These are phyloP conservation scores for Drosophila ananassae DNA, from an alignment of 1,140 invertebrate species.

Conservation along the genomic window DNA sequence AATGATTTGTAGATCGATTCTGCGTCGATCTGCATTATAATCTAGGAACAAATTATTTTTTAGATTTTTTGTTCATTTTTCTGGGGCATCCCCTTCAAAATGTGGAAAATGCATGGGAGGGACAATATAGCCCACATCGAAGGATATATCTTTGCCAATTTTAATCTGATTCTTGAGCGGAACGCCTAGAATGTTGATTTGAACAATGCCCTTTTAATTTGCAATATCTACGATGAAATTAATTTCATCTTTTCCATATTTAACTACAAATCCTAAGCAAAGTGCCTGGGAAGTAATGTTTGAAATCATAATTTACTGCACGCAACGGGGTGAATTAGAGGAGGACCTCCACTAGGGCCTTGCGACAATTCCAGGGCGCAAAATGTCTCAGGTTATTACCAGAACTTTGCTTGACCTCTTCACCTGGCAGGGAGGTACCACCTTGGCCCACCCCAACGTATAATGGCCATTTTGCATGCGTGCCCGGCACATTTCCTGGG, in stretches of 20 bases:
- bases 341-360: conserved; percentile 21
- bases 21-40: too few relatives aligned
- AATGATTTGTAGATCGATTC: too few relatives aligned
- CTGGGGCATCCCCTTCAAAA: too few relatives aligned
- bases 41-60: too few relatives aligned
- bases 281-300: conserved; percentile 53
- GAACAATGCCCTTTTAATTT: too few relatives aligned
- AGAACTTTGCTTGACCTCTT: conserved; percentile 2
- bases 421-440: conserved; percentile 8
- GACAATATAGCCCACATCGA: too few relatives aligned
- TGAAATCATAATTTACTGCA: conserved; percentile 68
- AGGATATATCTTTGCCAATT: too few relatives aligned
- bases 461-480: conserved; percentile 68
- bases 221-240: too few relatives aligned
- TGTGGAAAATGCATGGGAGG: too few relatives aligned
- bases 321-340: conserved; percentile 37
- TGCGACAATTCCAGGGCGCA: conserved; percentile 46
- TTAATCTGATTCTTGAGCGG: too few relatives aligned
- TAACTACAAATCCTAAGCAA: conserved; percentile 21
- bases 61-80: too few relatives aligned
- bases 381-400: conserved; percentile 48
- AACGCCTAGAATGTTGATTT: too few relatives aligned
- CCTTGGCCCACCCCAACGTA: conserved; percentile 22
- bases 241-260: neutral
- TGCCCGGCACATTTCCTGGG: conserved; percentile 32